Evolutionary conservation across 2,113 vertebrate genomes (phyloP), one percentile per base, ranked within the genome.

Genomic region (Mustela nigripes): DNA sequence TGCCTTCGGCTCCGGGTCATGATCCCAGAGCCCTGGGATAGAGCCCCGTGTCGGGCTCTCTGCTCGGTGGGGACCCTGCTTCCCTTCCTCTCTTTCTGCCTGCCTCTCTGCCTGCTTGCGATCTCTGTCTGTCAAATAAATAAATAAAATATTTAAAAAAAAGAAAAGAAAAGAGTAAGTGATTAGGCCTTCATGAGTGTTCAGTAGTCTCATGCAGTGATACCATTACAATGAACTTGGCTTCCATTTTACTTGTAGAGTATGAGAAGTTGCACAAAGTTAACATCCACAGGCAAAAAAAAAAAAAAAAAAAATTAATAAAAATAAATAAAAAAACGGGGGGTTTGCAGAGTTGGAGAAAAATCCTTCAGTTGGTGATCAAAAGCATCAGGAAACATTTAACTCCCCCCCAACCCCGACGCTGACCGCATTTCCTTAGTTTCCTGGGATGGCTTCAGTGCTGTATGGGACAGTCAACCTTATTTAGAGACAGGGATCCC

Each of bases 161-260:
- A 42, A 42, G 5, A 42, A 42, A 42, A 39, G 69, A 82, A 97
- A 79, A 97, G 2, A 95, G 24, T 2, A 94, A 56, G 26, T 21
- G 28, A 97, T 86, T 87, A 74, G 4, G 16, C 79, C 93, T 97
- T 96, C 81, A 89, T 94, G 71, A 97, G 96, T 97, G 93, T 91
- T 95, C 62, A 98, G 12, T 36, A 96, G 71, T 92, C 83, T 82
- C 65, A 5, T 93, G 4, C 16, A 92, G 73, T 83, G 45, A 95
- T 92, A 97, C 24, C 92, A 84, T 18, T 82, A 45, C 2, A 74
- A 82, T 73, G 21, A 95, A 86, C 33, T 53, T 73, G 5, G 0
- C 6, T 84, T 83, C 89, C 4, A 31, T 56, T 63, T 92, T 63
- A 84, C 50, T 84, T 65, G 5, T 65, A 3, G 36, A 45, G 1